Conservation (phyloP, 2,888 invertebrate genomes). For the Clistopyga incitator region DNA sequence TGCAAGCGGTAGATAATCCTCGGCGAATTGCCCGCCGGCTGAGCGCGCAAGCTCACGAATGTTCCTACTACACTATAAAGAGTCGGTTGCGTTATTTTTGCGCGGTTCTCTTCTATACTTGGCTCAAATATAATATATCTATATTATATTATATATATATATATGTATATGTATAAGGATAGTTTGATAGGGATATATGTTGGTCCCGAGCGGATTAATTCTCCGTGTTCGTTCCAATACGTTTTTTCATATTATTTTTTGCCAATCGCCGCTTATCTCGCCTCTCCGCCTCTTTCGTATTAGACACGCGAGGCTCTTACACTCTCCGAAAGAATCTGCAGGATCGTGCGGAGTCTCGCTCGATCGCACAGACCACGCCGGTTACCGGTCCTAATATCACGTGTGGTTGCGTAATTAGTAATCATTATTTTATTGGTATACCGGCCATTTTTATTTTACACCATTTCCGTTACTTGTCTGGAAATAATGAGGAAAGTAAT, state of each 20-base stretch:
- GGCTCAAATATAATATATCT: conserved; percentile 19
- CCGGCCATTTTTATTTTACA: too few species aligned
- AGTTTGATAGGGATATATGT: conserved; percentile 17
- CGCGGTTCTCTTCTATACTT: conserved; percentile 6
- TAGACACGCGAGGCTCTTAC: conserved; percentile 48
- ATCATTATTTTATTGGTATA: neutral
- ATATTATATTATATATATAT: neutral
- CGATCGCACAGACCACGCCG: conserved; percentile 4
- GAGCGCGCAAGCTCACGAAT: conserved; percentile 44
- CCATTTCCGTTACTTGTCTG: too few species aligned
- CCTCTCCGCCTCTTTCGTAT: conserved; percentile 26
- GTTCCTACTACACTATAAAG: conserved; percentile 22
- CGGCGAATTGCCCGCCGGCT: conserved; percentile 54
- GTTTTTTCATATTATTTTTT: conserved; percentile 22
- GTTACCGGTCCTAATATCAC: neutral
- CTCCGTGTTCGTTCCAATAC: conserved; percentile 27
- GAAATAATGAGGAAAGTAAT: too few species aligned
- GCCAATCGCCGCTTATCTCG: conserved; percentile 36
- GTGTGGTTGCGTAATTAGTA: neutral
- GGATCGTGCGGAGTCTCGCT: conserved; percentile 7
- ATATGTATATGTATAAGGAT: neutral
- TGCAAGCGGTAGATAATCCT: conserved; percentile 58
- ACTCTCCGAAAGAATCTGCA: neutral
- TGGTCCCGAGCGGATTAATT: conserved; percentile 39
- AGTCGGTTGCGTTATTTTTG: conserved; percentile 28